phyloP scores from a whole-genome alignment of 2,113 vertebrate genomes.

The Ceyx melanurus region DNA sequence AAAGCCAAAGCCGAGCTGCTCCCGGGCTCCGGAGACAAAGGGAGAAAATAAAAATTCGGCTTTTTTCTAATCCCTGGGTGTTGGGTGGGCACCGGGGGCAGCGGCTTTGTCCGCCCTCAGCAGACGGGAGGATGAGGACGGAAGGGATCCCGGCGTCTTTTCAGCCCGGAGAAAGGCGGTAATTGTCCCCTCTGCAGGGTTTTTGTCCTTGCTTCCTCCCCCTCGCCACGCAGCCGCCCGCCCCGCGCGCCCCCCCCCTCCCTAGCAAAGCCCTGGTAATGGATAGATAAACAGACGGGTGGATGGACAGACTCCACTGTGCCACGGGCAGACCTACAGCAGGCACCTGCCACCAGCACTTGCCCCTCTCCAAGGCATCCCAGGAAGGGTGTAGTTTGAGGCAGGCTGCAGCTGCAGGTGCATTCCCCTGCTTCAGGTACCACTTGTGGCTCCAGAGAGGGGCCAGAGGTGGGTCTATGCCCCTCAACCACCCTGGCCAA shows the following conservation, averaged over 20 bases:
- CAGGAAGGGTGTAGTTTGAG: background rate
- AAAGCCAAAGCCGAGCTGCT: background rate
- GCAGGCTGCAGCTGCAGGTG: background rate
- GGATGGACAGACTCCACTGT: fast-evolving
- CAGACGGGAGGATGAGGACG: background rate
- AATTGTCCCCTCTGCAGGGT: constrained; percentile 2
- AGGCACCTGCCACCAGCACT: background rate
- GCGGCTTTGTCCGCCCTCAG: constrained; percentile 16
- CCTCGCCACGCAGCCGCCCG: fast-evolving
- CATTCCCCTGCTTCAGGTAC: background rate
- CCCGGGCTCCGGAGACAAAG: constrained; percentile 17
- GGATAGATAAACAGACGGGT: fast-evolving
- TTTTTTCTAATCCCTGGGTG: constrained; percentile 44
- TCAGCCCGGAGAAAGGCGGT: constrained; percentile 33
- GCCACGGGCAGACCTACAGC: background rate
- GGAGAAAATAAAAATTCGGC: constrained; percentile 30
- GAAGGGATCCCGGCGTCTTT: constrained; percentile 43
- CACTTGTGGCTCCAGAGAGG: background rate
- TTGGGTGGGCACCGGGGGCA: constrained; percentile 31
- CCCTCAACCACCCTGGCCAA: background rate
- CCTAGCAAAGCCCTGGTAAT: background rate
- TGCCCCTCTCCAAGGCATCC: background rate
- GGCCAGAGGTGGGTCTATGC: background rate
- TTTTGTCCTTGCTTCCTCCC: constrained; percentile 52
- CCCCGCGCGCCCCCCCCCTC: background rate